phyloP scores from a whole-genome alignment of 2,113 vertebrate species.

The Gopherus flavomarginatus region DNA sequence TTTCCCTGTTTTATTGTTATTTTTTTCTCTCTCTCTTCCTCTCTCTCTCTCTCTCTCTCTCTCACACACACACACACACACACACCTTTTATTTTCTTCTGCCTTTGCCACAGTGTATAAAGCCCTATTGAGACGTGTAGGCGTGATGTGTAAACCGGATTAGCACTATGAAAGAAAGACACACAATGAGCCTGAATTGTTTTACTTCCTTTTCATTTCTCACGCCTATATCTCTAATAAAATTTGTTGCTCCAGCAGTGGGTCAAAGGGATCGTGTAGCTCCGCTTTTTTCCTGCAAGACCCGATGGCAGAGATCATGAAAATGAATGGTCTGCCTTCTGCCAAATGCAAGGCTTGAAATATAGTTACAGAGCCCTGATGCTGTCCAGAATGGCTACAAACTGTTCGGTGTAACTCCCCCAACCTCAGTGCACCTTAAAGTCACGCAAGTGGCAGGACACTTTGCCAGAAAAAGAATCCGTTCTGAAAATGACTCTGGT shows the following conservation, averaged over 20 bases:
- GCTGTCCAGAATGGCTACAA: not conserved
- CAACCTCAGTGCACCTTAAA: not conserved
- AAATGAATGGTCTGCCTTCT: conserved; percentile 65
- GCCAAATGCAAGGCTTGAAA: conserved; percentile 59
- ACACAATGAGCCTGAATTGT: conserved; percentile 85
- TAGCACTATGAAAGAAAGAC: conserved; percentile 87
- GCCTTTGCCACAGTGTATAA: conserved; percentile 83
- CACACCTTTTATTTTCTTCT: conserved; percentile 82
- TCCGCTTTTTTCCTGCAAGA: conserved; percentile 59
- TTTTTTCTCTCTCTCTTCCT: not conserved
- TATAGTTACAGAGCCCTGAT: not conserved
- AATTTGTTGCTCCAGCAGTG: conserved; percentile 85
- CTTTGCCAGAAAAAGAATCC: not conserved
- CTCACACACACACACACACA: conserved; percentile 20
- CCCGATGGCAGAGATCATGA: conserved; percentile 69
- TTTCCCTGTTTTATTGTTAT: conserved; percentile 48
- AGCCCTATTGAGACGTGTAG: conserved; percentile 85
- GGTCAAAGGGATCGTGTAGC: conserved; percentile 81
- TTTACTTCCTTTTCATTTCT: conserved; percentile 88
- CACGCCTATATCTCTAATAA: conserved; percentile 86
- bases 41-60: not conserved
- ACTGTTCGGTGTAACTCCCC: not conserved
- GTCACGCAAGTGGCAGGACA: not conserved
- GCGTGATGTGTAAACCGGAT: conserved; percentile 88
- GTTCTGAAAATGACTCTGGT: not conserved